phyloP scores from a whole-genome alignment of 2,888 invertebrate species.

The Baccha elongata region DNA sequence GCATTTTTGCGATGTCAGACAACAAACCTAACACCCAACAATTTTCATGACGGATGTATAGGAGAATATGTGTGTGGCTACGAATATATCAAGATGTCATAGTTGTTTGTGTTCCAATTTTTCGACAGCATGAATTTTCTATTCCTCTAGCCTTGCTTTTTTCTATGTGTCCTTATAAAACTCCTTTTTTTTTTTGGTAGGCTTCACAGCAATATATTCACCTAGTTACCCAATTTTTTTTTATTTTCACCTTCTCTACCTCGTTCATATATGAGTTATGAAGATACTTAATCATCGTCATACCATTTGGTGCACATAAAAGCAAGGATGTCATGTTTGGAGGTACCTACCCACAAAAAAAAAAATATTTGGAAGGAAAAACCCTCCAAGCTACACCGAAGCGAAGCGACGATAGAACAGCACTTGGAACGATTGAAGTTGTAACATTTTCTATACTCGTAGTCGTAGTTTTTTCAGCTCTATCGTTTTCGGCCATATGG shows the following conservation, averaged over 20 bases:
- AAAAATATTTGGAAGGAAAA: background rate
- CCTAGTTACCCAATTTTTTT: constrained; percentile 56
- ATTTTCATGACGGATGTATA: constrained; percentile 13
- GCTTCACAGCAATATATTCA: constrained; percentile 43
- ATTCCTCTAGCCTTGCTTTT: constrained; percentile 3
- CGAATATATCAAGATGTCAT: constrained; percentile 40
- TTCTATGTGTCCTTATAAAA: constrained; percentile 3
- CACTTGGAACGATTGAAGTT: constrained; percentile 34
- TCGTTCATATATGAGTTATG: constrained; percentile 50
- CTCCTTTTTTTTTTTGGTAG: background rate
- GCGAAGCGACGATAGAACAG: background rate
- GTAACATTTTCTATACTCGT: constrained; percentile 35
- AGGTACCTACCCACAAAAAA: constrained; percentile 49
- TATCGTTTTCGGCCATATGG: constrained; percentile 22
- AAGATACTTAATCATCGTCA: constrained; percentile 70
- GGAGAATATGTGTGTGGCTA: constrained; percentile 3
- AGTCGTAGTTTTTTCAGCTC: constrained; percentile 4
- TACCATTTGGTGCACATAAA: constrained; percentile 61
- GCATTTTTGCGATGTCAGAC: too few species aligned
- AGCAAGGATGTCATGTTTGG: constrained; percentile 49
- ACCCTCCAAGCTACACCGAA: background rate
- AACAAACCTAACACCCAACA: background rate
- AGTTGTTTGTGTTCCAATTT: constrained; percentile 28
- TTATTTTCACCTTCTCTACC: background rate
- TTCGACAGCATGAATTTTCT: constrained; percentile 7